These are phyloP conservation scores for Salvelinus fontinalis DNA, from an alignment of 2,113 vertebrate species.

Conservation along the genomic window DNA sequence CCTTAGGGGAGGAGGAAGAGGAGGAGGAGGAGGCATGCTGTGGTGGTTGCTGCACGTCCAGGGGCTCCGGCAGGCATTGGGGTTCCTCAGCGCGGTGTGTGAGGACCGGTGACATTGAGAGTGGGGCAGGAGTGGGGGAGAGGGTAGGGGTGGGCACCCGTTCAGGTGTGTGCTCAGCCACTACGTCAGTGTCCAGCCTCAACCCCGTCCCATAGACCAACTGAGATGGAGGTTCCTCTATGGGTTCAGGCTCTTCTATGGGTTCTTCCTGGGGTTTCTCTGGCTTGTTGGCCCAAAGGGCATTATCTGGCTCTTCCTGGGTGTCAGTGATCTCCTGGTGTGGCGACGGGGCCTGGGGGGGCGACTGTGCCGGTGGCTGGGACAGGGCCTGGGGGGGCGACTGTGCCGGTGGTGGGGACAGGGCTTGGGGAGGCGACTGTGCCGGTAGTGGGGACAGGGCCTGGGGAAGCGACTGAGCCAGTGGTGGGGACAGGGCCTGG, in stretches of 20 bases:
- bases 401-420: constrained; percentile 20
- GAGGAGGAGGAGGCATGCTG: constrained; percentile 54
- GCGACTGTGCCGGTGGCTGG: constrained; percentile 17
- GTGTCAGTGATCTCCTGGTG: constrained; percentile 73
- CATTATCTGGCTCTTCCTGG: constrained; percentile 69
- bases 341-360: neutral
- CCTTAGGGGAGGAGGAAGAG: constrained; percentile 69
- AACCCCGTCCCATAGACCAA: constrained; percentile 86
- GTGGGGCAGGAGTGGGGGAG: constrained; percentile 12
- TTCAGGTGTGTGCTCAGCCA: constrained; percentile 29
- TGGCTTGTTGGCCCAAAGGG: constrained; percentile 75
- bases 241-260: constrained; percentile 26
- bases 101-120: neutral
- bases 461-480: constrained; percentile 23
- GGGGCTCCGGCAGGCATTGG: constrained; percentile 76
- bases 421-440: constrained; percentile 20
- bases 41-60: constrained; percentile 13
- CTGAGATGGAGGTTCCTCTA: constrained; percentile 18
- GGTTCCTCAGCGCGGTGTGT: constrained; percentile 69
- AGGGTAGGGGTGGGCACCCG: constrained; percentile 16
- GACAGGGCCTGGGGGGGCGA: constrained; percentile 34
- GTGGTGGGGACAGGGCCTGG: constrained; percentile 26
- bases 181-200: constrained; percentile 78
- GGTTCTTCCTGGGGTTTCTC: constrained; percentile 38
- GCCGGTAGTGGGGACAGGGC: constrained; percentile 30